Percentiles rank a stretch among this genome's conserved stretches.
phyloP scores from a whole-genome alignment of 2,113 vertebrate genomes.

The Vulpes ferrilata region DNA sequence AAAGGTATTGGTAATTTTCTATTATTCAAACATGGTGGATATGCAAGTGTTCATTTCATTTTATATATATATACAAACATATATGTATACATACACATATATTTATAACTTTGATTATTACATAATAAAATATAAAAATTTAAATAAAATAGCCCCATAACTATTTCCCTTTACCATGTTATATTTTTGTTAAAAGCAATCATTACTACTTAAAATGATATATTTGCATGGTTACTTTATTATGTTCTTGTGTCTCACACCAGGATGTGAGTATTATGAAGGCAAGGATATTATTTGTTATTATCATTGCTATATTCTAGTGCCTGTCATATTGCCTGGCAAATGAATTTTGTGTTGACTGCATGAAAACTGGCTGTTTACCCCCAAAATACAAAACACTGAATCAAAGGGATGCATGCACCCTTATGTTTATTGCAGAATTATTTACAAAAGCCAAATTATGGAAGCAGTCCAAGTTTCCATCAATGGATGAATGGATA shows the following conservation, averaged over 20 bases:
- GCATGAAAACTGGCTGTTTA: background rate
- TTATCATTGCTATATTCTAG: background rate
- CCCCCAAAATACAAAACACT: background rate
- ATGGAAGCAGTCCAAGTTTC: background rate
- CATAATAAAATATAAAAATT: background rate
- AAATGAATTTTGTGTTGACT: background rate
- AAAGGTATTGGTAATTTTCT: background rate
- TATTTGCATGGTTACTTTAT: background rate
- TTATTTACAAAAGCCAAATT: background rate
- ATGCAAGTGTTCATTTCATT: background rate
- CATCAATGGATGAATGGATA: background rate
- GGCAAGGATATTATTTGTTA: background rate
- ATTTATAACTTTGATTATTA: background rate
- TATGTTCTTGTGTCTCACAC: background rate
- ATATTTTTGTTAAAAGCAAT: background rate
- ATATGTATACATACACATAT: background rate
- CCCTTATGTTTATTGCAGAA: background rate
- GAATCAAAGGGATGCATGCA: background rate
- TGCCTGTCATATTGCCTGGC: background rate
- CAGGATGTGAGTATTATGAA: background rate
- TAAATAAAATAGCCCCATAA: background rate
- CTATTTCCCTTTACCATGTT: background rate
- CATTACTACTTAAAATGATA: background rate
- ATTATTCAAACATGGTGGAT: background rate
- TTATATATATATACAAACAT: background rate